Conservation (phyloP, 2,888 invertebrate genomes). For the Rhimphoctona megacephalus region DNA sequence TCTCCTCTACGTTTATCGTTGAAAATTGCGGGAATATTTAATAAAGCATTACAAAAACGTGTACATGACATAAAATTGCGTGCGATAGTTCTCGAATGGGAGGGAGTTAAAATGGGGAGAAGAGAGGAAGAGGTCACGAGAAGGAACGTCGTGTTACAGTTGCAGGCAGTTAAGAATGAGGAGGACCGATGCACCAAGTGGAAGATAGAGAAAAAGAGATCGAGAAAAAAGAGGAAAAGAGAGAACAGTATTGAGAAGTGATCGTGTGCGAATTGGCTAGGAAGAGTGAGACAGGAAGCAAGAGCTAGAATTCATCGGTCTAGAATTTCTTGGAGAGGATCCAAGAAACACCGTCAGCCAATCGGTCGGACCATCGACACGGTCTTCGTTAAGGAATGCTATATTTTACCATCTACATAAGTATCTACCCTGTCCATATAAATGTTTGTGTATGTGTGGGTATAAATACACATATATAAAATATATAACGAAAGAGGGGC, state of each 20-base stretch:
- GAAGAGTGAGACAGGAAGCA: slow-evolving; percentile 29
- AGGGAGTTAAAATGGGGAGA: background rate
- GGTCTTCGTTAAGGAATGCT: slow-evolving; percentile 63
- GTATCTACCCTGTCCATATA: background rate
- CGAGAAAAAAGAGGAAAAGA: slow-evolving; percentile 5
- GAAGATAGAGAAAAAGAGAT: slow-evolving; percentile 20
- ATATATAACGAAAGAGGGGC: slow-evolving; percentile 41
- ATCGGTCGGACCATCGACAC: slow-evolving; percentile 65
- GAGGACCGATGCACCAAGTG: slow-evolving; percentile 29
- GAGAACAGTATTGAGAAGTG: slow-evolving; percentile 25
- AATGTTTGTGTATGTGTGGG: background rate
- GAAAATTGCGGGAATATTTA: slow-evolving; percentile 43
- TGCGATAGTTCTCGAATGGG: background rate
- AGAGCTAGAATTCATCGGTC: slow-evolving; percentile 56
- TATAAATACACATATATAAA: slow-evolving; percentile 24
- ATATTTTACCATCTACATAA: slow-evolving; percentile 24
- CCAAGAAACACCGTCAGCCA: slow-evolving; percentile 68
- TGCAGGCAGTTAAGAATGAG: slow-evolving; percentile 17
- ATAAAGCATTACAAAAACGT: slow-evolving; percentile 27
- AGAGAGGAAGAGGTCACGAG: background rate
- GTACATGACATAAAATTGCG: slow-evolving; percentile 18
- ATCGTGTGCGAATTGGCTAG: slow-evolving; percentile 36
- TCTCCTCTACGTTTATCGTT: background rate
- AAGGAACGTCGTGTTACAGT: background rate
- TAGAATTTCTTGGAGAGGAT: slow-evolving; percentile 63